A percentile compares a stretch with the other conserved stretches of the same genome.
Conservation (phyloP, 2,888 invertebrate genomes). For the Sinopyrophorus schimmeli region DNA sequence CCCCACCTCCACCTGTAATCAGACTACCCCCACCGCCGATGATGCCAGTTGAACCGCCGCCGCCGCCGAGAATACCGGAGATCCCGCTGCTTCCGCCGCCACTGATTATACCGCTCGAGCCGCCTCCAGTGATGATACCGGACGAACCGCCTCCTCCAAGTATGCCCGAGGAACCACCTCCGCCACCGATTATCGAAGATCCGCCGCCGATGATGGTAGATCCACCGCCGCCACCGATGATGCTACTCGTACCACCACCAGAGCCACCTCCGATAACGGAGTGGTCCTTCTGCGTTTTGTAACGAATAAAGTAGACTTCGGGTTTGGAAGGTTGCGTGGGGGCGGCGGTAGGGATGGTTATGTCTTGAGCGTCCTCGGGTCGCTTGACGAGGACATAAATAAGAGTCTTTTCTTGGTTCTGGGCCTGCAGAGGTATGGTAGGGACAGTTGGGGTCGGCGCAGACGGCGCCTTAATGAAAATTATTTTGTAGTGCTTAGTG, state of each 20-base stretch:
- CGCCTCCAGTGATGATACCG: conserved; percentile 21
- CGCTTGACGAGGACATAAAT: conserved; percentile 89
- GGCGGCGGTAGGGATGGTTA: conserved; percentile 73
- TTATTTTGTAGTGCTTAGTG: conserved; percentile 85
- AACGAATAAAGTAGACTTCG: conserved; percentile 87
- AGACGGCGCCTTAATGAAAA: conserved; percentile 85
- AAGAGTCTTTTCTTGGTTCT: conserved; percentile 85
- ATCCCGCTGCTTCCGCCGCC: conserved; percentile 30
- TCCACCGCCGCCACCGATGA: conserved; percentile 48
- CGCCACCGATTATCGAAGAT: conserved; percentile 21
- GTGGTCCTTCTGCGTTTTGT: conserved; percentile 71
- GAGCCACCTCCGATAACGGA: conserved; percentile 54
- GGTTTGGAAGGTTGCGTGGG: conserved; percentile 87
- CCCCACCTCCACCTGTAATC: conserved; percentile 43
- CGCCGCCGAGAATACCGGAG: conserved; percentile 38
- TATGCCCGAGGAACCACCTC: conserved; percentile 35
- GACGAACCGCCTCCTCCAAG: conserved; percentile 34
- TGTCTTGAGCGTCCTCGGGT: conserved; percentile 82
- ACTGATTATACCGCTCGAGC: conserved; percentile 36
- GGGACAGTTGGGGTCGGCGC: conserved; percentile 78
- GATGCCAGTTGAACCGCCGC: conserved; percentile 40
- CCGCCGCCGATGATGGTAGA: conserved; percentile 35
- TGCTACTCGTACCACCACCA: conserved; percentile 49
- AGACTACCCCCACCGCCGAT: conserved; percentile 27
- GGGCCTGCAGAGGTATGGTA: conserved; percentile 75